Base-by-base conservation (phyloP, 2,797 vertebrate genomes). In the Odontamblyopus rebecca region DNA sequence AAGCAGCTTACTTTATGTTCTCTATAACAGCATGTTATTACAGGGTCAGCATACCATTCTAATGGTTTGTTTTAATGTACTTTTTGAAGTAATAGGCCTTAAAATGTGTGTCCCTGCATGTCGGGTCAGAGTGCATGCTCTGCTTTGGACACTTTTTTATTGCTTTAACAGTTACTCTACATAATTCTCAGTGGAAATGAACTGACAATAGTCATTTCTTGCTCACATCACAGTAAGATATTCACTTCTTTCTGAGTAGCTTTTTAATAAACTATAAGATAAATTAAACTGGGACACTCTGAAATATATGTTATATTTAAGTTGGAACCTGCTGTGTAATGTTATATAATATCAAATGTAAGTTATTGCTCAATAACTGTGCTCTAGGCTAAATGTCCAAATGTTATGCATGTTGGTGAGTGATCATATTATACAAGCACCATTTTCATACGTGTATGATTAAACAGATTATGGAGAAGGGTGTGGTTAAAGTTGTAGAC, bases 401-500 rank as follows among this genome's bases (percentile, higher is more conserved):
- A 53, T 53, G 51, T 8, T 53, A 53, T 53, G 19, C 6, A 53
- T 53, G 6, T 44, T 53, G n/a, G 18, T 53, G 51, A 19, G 18
- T 50, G 48, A 4, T 50, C n/a, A 6, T 59, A 27, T 59, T 59
- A 54, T 23, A 5, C 56, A 59, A 27, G 12, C 26, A 13, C 11
- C 5, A 30, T 30, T 18, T 61, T 18, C 59, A 61, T 32, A 18
- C 5, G 30, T 30, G 60, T 5, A 16, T 35, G 30, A 61, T 8
- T 61, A 61, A 61, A 32, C 4, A 12, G 9, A 44, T 26, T 18
- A 35, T 63, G 41, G 57, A 18, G 18, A n/a, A 44, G 63, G 62
- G 60, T 56, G 51, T 56, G 51, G 64, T 16, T 73, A 30, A 79
- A 62, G 72, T 67, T 48, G 23, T 8, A 54, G 69, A 78, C 82